Percentiles rank a stretch among this genome's conserved stretches.
phyloP scores from a whole-genome alignment of 2,888 invertebrate species.

The Bugulina stolonifera region DNA sequence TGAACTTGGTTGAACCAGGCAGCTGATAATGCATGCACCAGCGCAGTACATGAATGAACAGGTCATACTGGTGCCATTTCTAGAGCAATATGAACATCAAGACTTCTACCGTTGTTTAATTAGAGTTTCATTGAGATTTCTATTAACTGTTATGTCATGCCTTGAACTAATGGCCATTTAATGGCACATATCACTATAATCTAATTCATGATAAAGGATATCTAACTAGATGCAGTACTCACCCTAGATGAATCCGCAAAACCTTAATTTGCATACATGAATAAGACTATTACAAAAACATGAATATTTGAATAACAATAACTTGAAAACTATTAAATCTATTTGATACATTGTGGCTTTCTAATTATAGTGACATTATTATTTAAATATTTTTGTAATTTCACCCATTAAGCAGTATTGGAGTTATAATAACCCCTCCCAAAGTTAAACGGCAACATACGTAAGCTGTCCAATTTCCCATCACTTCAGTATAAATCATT shows the following conservation, averaged over 20 bases:
- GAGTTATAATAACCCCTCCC: neutral
- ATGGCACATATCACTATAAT: neutral
- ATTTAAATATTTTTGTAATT: neutral
- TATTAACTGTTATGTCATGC: slow-evolving; percentile 21
- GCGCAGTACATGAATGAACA: too few species aligned
- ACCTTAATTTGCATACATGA: slow-evolving; percentile 23
- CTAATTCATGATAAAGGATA: neutral
- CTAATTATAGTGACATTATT: slow-evolving; percentile 3
- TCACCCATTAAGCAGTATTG: neutral
- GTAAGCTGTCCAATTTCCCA: too few species aligned
- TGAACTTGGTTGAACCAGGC: too few species aligned
- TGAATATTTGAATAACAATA: slow-evolving; percentile 21
- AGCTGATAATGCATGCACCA: too few species aligned
- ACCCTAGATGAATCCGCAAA: slow-evolving; percentile 10
- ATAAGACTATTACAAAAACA: slow-evolving; percentile 24
- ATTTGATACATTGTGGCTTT: neutral
- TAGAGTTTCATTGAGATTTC: neutral
- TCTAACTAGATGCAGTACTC: neutral
- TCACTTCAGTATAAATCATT: too few species aligned
- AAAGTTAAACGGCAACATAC: neutral
- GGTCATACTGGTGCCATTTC: too few species aligned
- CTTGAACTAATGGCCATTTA: slow-evolving; percentile 13
- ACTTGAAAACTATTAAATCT: slow-evolving; percentile 8
- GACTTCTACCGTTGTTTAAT: neutral
- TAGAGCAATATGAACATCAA: too few species aligned